Evolutionary conservation across 2,113 vertebrate species (phyloP), one percentile per base, ranked within the genome.

Genomic region (Nibea albiflora): DNA sequence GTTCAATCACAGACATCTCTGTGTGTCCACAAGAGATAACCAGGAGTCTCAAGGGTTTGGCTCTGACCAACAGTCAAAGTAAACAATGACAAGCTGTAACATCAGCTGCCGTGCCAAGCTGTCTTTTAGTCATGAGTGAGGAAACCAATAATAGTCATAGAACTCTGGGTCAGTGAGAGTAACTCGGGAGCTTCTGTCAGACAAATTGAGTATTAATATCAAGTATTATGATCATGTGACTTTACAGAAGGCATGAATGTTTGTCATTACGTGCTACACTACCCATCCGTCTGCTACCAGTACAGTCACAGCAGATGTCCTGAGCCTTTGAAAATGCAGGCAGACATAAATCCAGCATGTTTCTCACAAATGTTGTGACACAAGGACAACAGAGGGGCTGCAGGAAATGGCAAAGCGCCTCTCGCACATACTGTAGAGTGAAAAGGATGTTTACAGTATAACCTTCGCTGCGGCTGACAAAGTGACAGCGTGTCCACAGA

Each of bases 381-480:
- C 66, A 42, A 81, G 63, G 72, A 76, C 39, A 80, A 66, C 52
- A 71, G 28, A 60, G 46, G 0, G 16, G 47, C 54, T 58, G 39
- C 19, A 46, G 28, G 47, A 77, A 22, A 20, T 19, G 56, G 53
- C 54, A 58, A 63, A 71, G 52, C 22, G 47, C 66, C 85, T 47
- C 74, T 46, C 58, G 65, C 80, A 80, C 84, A 78, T 46, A 78
- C 42, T 67, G 69, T 39, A 10, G 46, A 70, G 69, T 76, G 70
- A 89, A 89, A 80, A 75, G 28, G 73, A 80, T 74, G 67, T 89
- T 85, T 85, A 72, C 63, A 69, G 24, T 31, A 20, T 54, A 82
- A 76, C 70, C 60, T 66, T 46, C 0, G 12, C 46, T 22, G 6
- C 31, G 69, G 76, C 67, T 70, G 68, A 84, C 54, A 64, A 75